phyloP scores from a whole-genome alignment of 2,113 vertebrate genomes.

The Callipepla squamata region DNA sequence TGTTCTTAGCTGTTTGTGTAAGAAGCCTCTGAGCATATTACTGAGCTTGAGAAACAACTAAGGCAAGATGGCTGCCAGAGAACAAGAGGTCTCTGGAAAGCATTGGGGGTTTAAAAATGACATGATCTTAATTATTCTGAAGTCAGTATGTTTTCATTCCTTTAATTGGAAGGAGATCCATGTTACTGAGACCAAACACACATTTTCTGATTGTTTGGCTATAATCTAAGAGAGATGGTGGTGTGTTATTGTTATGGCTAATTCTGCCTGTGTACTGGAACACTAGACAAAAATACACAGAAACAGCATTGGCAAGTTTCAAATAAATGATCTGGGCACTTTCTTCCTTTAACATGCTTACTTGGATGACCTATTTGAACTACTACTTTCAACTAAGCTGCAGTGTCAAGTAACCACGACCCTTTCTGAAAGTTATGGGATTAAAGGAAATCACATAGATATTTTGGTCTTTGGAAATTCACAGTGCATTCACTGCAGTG shows the following conservation, averaged over 20 bases:
- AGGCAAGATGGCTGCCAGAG: background rate
- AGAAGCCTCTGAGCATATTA: background rate
- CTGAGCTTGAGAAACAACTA: constrained; percentile 17
- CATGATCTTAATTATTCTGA: constrained; percentile 22
- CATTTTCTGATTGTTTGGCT: constrained; percentile 5
- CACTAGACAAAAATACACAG: background rate
- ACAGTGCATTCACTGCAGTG: background rate
- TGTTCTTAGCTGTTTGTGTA: background rate
- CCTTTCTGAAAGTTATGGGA: constrained; percentile 4
- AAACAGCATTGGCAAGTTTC: background rate
- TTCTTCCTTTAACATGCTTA: background rate
- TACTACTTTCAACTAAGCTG: background rate
- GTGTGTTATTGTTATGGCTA: constrained; percentile 59
- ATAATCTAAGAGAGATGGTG: background rate
- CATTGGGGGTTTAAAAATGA: background rate
- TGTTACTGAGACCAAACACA: background rate
- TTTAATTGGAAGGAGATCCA: constrained; percentile 32
- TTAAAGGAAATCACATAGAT: constrained; percentile 2
- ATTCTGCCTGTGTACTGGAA: background rate
- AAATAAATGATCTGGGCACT: background rate
- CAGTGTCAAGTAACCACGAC: background rate
- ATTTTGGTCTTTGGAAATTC: constrained; percentile 19
- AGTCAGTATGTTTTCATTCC: constrained; percentile 37
- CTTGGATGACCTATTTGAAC: background rate
- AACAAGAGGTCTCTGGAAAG: background rate